Evolutionary conservation across 2,888 invertebrate species (phyloP).

Genomic region (Pollenia labialis): DNA sequence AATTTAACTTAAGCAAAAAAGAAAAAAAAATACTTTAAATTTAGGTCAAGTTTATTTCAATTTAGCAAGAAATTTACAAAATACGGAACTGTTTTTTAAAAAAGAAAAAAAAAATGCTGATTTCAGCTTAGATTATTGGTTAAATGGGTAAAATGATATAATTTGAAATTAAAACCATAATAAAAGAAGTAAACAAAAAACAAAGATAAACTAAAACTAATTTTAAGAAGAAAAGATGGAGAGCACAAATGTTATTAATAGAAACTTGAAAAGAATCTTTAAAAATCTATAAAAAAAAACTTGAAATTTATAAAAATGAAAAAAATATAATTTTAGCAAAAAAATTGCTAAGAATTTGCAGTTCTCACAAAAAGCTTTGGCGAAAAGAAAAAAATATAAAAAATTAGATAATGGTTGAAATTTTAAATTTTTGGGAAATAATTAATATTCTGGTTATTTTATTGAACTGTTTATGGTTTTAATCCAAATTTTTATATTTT

Average conservation of each 20-base stretch:
- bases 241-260: no score
- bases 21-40: conserved; percentile 16
- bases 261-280: neutral
- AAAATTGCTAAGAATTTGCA: no score
- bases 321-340: no score
- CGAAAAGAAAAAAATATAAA: no score
- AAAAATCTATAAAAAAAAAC: neutral
- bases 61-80: conserved; percentile 42
- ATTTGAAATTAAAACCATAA: conserved; percentile 11
- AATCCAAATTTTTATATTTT: no score
- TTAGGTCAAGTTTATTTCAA: conserved; percentile 69
- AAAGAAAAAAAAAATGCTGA: conserved; percentile 40
- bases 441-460: no score
- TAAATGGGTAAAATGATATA: conserved; percentile 53
- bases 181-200: conserved; percentile 25
- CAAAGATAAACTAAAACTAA: neutral
- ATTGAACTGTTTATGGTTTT: no score
- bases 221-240: neutral
- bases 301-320: no score
- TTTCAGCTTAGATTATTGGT: conserved; percentile 42
- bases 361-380: no score
- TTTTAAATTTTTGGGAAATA: no score
- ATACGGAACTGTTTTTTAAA: conserved; percentile 49
- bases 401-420: no score
- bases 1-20: conserved; percentile 2